These are phyloP conservation scores for Heliconius aoede DNA, from an alignment of 2,888 invertebrate genomes.

Conservation along the genomic window DNA sequence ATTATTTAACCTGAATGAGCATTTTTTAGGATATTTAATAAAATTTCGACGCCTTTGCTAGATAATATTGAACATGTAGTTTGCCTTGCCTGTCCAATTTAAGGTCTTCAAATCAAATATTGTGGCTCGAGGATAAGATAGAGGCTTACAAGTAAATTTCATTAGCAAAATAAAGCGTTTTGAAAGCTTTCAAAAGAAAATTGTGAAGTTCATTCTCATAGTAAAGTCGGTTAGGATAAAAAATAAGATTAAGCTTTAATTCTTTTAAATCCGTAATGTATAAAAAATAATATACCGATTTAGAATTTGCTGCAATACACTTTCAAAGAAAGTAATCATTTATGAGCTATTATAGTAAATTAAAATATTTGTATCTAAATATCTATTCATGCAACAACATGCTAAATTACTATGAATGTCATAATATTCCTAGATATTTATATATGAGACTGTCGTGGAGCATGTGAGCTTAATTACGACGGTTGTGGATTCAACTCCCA, in stretches of 20 bases:
- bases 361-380: not conserved
- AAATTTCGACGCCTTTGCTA: conserved; percentile 25
- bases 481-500: too few species aligned
- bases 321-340: not conserved
- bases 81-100: conserved; percentile 24
- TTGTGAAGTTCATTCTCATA: not conserved
- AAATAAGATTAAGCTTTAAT: not conserved
- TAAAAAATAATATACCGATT: not conserved
- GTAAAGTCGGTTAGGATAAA: conserved; percentile 1
- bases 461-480: too few species aligned
- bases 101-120: conserved; percentile 33
- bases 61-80: conserved; percentile 30
- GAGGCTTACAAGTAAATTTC: conserved; percentile 34
- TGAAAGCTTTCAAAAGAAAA: conserved; percentile 31
- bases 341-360: not conserved
- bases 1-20: conserved; percentile 12
- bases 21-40: conserved; percentile 10
- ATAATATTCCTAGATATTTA: too few species aligned
- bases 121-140: conserved; percentile 24
- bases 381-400: not conserved
- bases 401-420: too few species aligned
- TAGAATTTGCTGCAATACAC: not conserved
- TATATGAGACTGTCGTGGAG: too few species aligned
- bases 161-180: conserved; percentile 29
- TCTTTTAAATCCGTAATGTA: not conserved